phyloP scores from a whole-genome alignment of 1,140 invertebrate species.

The Caerostris darwini region DNA sequence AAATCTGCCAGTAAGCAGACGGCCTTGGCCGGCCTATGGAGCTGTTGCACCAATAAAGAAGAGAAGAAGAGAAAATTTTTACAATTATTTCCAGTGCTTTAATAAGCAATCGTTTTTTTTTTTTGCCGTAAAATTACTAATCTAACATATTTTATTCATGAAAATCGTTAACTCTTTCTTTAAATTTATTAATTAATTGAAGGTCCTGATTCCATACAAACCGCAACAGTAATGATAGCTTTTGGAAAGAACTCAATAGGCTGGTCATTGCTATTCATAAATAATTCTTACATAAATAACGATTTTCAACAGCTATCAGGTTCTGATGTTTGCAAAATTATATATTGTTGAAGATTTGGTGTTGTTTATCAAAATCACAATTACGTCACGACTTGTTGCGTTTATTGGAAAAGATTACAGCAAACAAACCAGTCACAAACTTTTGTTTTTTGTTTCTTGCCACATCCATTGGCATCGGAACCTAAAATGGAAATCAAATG shows the following conservation, averaged over 20 bases:
- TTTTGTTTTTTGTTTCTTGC: not conserved
- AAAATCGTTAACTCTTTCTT: not conserved
- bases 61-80: too few relatives aligned
- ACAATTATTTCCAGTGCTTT: too few relatives aligned
- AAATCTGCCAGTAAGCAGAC: too few relatives aligned
- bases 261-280: conserved; percentile 9
- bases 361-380: conserved; percentile 48
- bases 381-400: not conserved
- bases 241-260: conserved; percentile 23
- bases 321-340: not conserved
- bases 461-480: not conserved
- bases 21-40: too few relatives aligned
- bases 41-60: too few relatives aligned
- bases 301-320: conserved; percentile 41
- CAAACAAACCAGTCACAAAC: not conserved
- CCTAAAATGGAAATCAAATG: not conserved
- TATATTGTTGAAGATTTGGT: conserved; percentile 30
- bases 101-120: too few relatives aligned
- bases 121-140: too few relatives aligned
- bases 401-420: not conserved
- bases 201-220: not conserved
- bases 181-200: conserved; percentile 39
- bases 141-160: too few relatives aligned
- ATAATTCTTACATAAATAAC: conserved; percentile 44
- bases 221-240: conserved; percentile 14